Base-by-base conservation (phyloP, 2,797 vertebrate genomes). In the Pipistrellus nathusii region DNA sequence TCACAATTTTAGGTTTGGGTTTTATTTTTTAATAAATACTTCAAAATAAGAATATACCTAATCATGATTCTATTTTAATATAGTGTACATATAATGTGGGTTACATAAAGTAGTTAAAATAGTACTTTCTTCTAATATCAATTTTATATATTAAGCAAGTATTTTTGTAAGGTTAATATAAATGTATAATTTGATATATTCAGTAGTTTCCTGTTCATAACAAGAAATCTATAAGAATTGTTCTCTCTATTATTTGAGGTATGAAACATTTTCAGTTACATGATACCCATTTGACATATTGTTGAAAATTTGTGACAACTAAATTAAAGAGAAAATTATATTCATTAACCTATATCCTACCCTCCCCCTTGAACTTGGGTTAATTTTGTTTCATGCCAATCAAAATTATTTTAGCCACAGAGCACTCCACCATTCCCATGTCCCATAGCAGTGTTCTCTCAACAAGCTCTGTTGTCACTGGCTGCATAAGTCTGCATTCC, bases 281-380 rank as follows among this genome's bases (percentile, higher is more conserved):
- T 77, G 14, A 44, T 32, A 44, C 0, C 4, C 72, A 21, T 48
- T 59, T 51, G 53, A 51, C 0, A 30, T 6, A 3, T 15, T 38
- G 44, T 32, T 80, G 41, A 75, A 90, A 68, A 75, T 59, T 23
- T 69, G 30, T 84, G 30, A 80, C 17, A 75, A 88, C 87, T 93
- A 80, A 89, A 48, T 88, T 64, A 68, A 59, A 72, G 72, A 75
- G 68, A 76, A n/a, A 44, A 14, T 48, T 23, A 71, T 25, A 27
- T 32, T 69, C 12, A 73, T 84, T 59, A 80, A 57, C 20, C 73
- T 55, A 10, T 77, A 30, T 53, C 44, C 2, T 1, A 4, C 44
- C 27, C 41, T 51, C 18, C 12, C 12, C n/a, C 41, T 66, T 62
- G 17, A 83, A 71, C 57, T 53, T 53, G 10, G 12, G 11, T 66